phyloP scores from a whole-genome alignment of 2,888 invertebrate genomes.

The Ptychoptera contaminata region DNA sequence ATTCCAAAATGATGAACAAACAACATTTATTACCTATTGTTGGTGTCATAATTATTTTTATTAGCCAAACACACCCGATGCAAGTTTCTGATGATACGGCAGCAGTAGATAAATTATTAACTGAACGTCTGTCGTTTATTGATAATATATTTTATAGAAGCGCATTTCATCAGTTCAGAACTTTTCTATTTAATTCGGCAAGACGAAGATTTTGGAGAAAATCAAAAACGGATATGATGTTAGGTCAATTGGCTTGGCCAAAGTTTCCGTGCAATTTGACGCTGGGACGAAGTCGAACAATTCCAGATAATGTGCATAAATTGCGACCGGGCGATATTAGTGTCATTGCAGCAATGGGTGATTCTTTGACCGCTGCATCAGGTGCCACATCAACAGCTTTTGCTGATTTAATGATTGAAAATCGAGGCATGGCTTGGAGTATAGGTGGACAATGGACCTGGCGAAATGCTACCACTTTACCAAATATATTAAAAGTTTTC shows the following conservation, averaged over 20 bases:
- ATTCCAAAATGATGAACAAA: too few species aligned
- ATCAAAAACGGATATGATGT: constrained; percentile 13
- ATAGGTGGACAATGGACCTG: constrained; percentile 32
- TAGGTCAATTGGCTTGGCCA: constrained; percentile 10
- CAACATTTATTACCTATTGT: too few species aligned
- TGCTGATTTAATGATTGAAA: constrained; percentile 26
- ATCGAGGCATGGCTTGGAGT: constrained; percentile 28
- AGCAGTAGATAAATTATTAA: neutral
- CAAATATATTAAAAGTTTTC: constrained; percentile 38
- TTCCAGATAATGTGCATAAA: constrained; percentile 33
- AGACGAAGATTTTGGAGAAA: constrained; percentile 11
- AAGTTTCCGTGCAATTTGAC: constrained; percentile 20
- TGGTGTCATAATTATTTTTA: too few species aligned
- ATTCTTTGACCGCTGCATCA: constrained; percentile 35
- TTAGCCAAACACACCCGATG: too few species aligned
- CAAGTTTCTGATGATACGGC: neutral
- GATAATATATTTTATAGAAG: constrained; percentile 8
- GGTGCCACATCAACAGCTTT: constrained; percentile 31
- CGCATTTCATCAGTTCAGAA: constrained; percentile 13
- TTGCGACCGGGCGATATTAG: constrained; percentile 36
- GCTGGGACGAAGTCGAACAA: constrained; percentile 13
- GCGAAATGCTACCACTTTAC: constrained; percentile 31
- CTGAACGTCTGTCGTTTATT: neutral
- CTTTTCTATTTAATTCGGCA: constrained; percentile 12
- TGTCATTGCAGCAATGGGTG: constrained; percentile 37